Conservation (phyloP, 2,888 invertebrate species). For the Schrankia costaestrigalis region DNA sequence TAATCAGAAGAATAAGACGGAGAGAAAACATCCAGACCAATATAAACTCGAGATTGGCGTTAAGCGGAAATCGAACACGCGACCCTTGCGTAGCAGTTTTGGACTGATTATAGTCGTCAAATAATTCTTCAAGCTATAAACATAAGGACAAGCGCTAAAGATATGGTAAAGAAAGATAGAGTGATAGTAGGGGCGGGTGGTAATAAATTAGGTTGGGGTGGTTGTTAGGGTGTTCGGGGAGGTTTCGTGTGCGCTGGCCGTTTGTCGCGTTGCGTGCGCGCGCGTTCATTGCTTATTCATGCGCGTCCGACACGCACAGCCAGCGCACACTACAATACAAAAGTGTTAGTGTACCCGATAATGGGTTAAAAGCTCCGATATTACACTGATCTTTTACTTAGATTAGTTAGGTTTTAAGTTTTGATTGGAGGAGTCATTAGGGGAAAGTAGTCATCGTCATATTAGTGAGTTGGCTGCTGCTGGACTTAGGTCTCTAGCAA, state of each 20-base stretch:
- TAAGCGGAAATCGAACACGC: no score
- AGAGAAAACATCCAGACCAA: no score
- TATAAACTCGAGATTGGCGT: no score
- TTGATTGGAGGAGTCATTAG: constrained; percentile 1
- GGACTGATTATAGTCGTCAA: no score
- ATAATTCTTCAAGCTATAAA: constrained; percentile 26
- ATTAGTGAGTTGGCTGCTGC: no score
- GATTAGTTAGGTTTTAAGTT: constrained; percentile 20
- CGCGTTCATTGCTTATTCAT: constrained; percentile 79
- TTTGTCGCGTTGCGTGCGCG: constrained; percentile 74
- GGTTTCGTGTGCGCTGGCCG: constrained; percentile 69
- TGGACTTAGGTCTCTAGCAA: no score
- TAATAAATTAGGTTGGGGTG: constrained; percentile 63
- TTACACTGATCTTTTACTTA: constrained; percentile 30
- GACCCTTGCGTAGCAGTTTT: no score
- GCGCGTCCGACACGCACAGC: constrained; percentile 61
- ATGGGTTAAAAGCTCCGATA: constrained; percentile 33
- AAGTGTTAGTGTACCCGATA: constrained; percentile 29
- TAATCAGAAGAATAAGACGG: no score
- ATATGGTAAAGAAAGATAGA: constrained; percentile 60
- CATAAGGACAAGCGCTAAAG: constrained; percentile 34
- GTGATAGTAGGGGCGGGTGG: constrained; percentile 63
- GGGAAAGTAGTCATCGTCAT: no score
- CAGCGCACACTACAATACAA: constrained; percentile 26
- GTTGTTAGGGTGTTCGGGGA: constrained; percentile 49